A percentile compares a stretch with the other conserved stretches of the same genome.
Evolutionary conservation across 2,113 vertebrate species (phyloP).

Genomic region (Smithornis capensis): DNA sequence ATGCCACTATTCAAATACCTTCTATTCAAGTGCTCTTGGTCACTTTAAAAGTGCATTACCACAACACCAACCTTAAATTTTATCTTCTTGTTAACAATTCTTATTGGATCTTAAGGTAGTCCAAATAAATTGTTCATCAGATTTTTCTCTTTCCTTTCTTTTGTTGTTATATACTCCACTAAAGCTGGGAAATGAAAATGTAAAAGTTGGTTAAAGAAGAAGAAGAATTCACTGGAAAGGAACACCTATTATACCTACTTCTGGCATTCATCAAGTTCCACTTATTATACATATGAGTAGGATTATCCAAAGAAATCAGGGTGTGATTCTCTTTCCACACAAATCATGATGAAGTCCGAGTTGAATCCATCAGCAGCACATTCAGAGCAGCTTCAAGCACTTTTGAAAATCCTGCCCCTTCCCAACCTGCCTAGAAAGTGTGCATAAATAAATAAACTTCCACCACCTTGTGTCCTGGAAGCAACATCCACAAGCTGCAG

Average conservation of each 20-base stretch:
- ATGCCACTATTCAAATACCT: neutral
- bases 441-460: neutral
- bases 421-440: neutral
- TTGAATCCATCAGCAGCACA: neutral
- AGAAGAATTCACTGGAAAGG: neutral
- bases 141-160: neutral
- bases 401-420: neutral
- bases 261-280: neutral
- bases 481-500: neutral
- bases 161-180: neutral
- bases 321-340: neutral
- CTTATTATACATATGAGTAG: neutral
- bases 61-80: neutral
- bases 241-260: neutral
- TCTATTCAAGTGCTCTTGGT: neutral
- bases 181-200: neutral
- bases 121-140: neutral
- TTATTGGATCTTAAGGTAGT: neutral
- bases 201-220: neutral
- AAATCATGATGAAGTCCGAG: neutral
- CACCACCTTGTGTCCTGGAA: neutral
- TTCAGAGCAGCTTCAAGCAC: neutral
- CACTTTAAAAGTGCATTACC: neutral
- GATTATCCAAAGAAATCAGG: neutral
- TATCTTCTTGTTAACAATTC: neutral